A percentile compares a stretch with the other conserved stretches of the same genome.
Conservation (phyloP, 2,113 vertebrate species). For the Myodes glareolus region DNA sequence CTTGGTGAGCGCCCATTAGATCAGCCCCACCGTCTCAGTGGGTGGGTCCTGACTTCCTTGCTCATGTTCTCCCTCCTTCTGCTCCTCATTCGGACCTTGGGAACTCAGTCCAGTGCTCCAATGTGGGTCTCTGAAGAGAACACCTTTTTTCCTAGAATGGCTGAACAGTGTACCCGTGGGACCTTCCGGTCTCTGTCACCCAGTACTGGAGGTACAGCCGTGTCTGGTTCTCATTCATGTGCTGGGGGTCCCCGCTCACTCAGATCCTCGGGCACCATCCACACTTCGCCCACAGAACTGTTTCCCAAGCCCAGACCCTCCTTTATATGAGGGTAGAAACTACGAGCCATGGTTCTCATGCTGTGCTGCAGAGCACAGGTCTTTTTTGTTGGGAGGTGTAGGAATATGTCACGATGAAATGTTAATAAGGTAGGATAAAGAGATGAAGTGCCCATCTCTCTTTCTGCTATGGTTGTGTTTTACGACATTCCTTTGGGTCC, state of each 20-base stretch:
- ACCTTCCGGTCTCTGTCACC: neutral
- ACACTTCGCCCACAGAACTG: neutral
- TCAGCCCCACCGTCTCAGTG: too few relatives aligned
- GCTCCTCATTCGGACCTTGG: too few relatives aligned
- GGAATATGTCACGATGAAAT: slow-evolving; percentile 37
- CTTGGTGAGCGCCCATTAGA: too few relatives aligned
- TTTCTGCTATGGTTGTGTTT: slow-evolving; percentile 73
- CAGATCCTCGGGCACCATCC: neutral
- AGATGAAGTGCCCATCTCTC: neutral
- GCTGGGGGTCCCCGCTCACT: neutral
- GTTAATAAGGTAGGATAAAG: slow-evolving; percentile 20
- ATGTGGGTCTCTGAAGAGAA: too few relatives aligned
- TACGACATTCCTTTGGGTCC: slow-evolving; percentile 1
- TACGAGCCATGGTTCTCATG: neutral
- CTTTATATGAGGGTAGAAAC: neutral
- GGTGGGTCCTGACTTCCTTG: too few relatives aligned
- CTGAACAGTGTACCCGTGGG: neutral
- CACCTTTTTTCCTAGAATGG: neutral
- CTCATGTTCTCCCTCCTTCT: too few relatives aligned
- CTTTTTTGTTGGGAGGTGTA: neutral
- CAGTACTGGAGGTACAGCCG: neutral
- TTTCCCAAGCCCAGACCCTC: neutral
- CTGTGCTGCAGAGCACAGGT: neutral
- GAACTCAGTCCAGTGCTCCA: too few relatives aligned
- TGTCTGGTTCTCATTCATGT: neutral